Conservation (phyloP, 2,797 vertebrate species). For the Taeniopygia guttata region DNA sequence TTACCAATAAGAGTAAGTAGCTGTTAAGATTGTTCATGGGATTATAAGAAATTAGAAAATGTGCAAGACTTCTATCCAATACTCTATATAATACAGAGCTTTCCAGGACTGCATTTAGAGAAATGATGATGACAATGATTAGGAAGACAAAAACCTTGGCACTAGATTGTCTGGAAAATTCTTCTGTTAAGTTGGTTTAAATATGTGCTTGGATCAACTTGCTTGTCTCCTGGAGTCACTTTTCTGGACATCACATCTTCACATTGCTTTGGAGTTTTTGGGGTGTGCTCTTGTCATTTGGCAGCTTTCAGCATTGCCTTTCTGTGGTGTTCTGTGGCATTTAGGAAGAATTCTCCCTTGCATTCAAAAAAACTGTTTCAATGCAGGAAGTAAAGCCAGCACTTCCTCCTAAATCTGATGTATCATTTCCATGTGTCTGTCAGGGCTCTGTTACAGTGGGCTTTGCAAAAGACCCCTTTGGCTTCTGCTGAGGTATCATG, state of each 20-base stretch:
- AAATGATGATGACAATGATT: background rate
- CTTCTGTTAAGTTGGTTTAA: background rate
- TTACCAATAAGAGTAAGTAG: background rate
- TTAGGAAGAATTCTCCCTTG: background rate
- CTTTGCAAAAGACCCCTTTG: background rate
- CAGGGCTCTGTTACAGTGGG: background rate
- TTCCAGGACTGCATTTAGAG: background rate
- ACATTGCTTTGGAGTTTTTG: background rate
- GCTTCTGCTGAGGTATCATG: background rate
- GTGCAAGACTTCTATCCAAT: background rate
- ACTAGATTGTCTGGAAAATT: background rate
- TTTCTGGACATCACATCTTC: background rate
- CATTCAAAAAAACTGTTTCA: background rate
- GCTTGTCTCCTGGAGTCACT: background rate
- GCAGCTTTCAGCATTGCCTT: background rate
- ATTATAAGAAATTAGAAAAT: background rate
- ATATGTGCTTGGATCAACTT: background rate
- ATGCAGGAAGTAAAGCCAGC: background rate
- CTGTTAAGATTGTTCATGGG: background rate
- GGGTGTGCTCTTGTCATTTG: background rate
- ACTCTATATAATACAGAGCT: background rate
- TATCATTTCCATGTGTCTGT: background rate
- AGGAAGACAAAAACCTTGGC: background rate
- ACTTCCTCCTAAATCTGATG: background rate
- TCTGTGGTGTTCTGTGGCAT: background rate